A percentile compares a stretch with the other conserved stretches of the same genome.
phyloP scores from a whole-genome alignment of 2,888 invertebrate genomes.

The Hyposoter didymator region DNA sequence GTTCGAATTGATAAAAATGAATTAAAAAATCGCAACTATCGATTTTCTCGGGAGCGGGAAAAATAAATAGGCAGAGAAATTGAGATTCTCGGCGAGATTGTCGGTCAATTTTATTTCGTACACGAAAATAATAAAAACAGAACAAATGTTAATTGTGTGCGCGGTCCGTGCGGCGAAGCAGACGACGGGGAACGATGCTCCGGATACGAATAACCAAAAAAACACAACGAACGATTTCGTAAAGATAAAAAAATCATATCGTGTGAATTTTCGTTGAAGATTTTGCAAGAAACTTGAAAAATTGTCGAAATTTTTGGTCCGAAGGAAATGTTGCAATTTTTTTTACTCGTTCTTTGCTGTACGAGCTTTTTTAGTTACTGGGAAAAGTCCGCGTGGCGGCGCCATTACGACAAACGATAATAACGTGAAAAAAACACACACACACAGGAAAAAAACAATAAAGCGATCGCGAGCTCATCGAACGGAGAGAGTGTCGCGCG shows the following conservation, averaged over 20 bases:
- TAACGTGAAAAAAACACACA: slow-evolving; percentile 8
- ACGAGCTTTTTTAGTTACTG: background rate
- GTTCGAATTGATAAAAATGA: background rate
- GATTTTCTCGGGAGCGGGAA: background rate
- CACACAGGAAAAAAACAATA: background rate
- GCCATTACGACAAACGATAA: slow-evolving; percentile 31
- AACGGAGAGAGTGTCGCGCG: background rate
- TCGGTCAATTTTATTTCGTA: background rate
- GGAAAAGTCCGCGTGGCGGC: slow-evolving; percentile 40
- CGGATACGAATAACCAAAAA: slow-evolving; percentile 3
- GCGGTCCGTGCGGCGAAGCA: background rate
- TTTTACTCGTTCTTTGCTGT: background rate
- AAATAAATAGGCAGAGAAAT: background rate
- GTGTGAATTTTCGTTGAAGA: background rate
- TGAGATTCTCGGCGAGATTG: background rate
- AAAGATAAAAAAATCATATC: background rate
- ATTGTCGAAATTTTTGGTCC: background rate
- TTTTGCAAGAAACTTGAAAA: background rate
- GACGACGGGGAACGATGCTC: background rate
- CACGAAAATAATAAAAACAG: background rate
- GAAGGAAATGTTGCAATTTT: background rate
- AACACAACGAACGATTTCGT: too few species aligned
- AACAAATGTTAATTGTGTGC: background rate
- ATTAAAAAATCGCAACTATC: background rate
- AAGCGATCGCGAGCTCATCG: slow-evolving; percentile 6